Conservation (phyloP, 2,113 vertebrate species). For the Mus spicilegus region DNA sequence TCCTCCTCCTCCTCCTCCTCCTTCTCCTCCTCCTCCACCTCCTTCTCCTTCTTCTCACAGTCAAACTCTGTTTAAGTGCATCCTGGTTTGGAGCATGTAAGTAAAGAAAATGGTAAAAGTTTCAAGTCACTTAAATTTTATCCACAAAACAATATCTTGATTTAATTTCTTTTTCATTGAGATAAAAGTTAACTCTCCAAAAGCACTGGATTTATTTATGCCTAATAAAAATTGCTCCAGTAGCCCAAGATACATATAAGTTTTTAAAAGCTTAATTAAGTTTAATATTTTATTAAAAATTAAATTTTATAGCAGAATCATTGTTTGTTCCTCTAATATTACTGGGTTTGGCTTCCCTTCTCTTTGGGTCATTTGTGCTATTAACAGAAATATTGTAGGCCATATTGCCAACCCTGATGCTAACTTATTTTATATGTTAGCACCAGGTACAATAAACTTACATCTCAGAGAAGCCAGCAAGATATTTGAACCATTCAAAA, state of each 20-base stretch:
- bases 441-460: background rate
- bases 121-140: conserved; percentile 39
- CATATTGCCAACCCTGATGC: background rate
- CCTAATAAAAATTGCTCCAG: conserved; percentile 28
- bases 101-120: conserved; percentile 12
- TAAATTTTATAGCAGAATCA: conserved; percentile 35
- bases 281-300: conserved; percentile 53
- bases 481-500: conserved; percentile 50
- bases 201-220: conserved; percentile 27
- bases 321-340: background rate
- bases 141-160: conserved; percentile 3
- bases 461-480: background rate
- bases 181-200: conserved; percentile 28
- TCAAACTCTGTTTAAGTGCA: conserved; percentile 32
- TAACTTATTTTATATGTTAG: background rate
- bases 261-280: conserved; percentile 9
- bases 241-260: background rate
- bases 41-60: background rate
- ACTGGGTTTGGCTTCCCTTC: background rate
- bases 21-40: no score
- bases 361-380: background rate
- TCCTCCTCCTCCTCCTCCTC: no score
- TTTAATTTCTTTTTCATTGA: conserved; percentile 54
- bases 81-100: background rate
- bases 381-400: conserved; percentile 32